These are phyloP conservation scores for Xiphorhynchus elegans DNA, from an alignment of 2,113 vertebrate species.

Conservation along the genomic window DNA sequence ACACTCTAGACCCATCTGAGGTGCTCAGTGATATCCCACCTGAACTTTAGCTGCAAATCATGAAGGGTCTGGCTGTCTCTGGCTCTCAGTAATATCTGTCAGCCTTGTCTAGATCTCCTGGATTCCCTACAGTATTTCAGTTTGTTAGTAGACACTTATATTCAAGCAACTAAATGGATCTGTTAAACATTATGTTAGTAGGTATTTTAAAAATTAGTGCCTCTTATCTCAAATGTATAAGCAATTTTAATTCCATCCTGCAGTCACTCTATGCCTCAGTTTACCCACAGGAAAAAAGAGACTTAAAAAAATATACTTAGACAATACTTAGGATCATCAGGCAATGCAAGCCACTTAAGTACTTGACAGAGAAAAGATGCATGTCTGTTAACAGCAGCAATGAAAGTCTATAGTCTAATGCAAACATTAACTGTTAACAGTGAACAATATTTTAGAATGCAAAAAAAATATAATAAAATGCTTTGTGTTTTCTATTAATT, in stretches of 20 bases:
- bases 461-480: not conserved
- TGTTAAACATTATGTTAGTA: not conserved
- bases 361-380: not conserved
- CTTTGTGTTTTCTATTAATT: not conserved
- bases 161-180: not conserved
- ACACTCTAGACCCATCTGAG: not conserved
- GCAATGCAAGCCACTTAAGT: not conserved
- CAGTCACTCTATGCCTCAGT: not conserved
- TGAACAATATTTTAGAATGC: not conserved
- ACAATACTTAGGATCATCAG: not conserved
- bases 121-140: not conserved
- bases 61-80: not conserved
- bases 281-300: not conserved
- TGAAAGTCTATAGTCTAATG: not conserved
- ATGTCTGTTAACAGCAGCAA: not conserved
- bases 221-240: not conserved
- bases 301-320: not conserved
- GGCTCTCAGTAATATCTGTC: not conserved
- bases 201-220: not conserved
- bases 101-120: not conserved
- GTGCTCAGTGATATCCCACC: not conserved
- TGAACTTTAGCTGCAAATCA: not conserved
- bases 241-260: not conserved
- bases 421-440: not conserved
- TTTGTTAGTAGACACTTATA: not conserved